These are phyloP conservation scores for Monodelphis domestica DNA, from an alignment of 2,797 vertebrate species.

Conservation along the genomic window DNA sequence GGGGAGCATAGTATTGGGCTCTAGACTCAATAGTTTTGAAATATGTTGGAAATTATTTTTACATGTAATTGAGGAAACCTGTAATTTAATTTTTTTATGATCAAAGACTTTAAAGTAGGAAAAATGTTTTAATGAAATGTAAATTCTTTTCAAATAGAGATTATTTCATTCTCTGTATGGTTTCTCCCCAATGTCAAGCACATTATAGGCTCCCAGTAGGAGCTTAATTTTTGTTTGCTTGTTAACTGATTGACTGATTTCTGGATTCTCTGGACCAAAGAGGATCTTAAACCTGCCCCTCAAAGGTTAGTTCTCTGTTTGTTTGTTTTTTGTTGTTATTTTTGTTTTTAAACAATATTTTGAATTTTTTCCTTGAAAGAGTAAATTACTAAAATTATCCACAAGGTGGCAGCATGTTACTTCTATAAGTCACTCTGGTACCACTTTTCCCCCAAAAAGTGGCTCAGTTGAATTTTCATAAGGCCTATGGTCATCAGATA, in stretches of 20 bases:
- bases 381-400: constrained; percentile 16
- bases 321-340: too few species aligned
- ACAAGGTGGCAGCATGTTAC: constrained; percentile 67
- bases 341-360: background rate
- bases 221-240: background rate
- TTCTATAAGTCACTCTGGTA: background rate
- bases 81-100: too few species aligned
- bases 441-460: too few species aligned
- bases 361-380: constrained; percentile 27
- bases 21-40: too few species aligned
- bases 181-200: background rate
- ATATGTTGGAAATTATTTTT: too few species aligned
- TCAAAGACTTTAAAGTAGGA: background rate
- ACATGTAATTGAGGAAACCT: too few species aligned
- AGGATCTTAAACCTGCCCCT: background rate
- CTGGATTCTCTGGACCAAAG: background rate
- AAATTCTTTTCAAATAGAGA: background rate
- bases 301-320: background rate
- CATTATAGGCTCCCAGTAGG: background rate
- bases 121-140: too few species aligned
- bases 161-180: background rate
- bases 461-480: too few species aligned
- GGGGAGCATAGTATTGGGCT: too few species aligned
- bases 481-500: too few species aligned
- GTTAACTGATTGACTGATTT: background rate